Evolutionary conservation across 2,888 invertebrate species (phyloP).

Genomic region (Teleogryllus oceanicus): DNA sequence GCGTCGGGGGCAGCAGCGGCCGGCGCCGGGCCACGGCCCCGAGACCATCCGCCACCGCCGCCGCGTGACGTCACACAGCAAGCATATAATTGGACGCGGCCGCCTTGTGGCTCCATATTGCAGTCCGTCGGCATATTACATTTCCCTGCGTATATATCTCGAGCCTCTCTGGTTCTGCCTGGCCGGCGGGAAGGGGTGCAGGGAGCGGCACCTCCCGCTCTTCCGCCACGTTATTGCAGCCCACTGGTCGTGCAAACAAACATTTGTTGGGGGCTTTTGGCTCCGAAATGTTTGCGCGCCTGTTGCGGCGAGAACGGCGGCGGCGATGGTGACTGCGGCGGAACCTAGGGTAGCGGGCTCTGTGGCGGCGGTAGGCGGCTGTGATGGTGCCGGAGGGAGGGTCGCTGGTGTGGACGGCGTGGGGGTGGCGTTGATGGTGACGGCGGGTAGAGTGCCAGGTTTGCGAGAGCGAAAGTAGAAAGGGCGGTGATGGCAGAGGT

Average conservation of each 20-base stretch:
- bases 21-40: not conserved
- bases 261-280: slow-evolving; percentile 3
- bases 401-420: no score
- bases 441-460: no score
- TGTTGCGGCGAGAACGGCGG: not conserved
- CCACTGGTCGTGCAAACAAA: slow-evolving; percentile 18
- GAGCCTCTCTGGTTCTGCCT: not conserved
- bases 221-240: not conserved
- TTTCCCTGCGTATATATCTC: slow-evolving; percentile 2
- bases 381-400: no score
- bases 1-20: not conserved
- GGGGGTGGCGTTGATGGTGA: no score
- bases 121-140: slow-evolving; percentile 6
- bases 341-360: no score
- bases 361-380: no score
- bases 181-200: not conserved
- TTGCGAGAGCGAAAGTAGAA: no score
- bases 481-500: no score
- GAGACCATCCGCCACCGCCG: not conserved
- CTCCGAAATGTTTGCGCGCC: not conserved
- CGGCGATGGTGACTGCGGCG: no score
- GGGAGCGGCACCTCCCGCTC: not conserved
- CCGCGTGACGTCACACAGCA: slow-evolving; percentile 18
- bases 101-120: slow-evolving; percentile 18
- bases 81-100: not conserved